A percentile compares a stretch with the other conserved stretches of the same genome.
Conservation (phyloP, 2,888 invertebrate species). For the Cantharis rustica region DNA sequence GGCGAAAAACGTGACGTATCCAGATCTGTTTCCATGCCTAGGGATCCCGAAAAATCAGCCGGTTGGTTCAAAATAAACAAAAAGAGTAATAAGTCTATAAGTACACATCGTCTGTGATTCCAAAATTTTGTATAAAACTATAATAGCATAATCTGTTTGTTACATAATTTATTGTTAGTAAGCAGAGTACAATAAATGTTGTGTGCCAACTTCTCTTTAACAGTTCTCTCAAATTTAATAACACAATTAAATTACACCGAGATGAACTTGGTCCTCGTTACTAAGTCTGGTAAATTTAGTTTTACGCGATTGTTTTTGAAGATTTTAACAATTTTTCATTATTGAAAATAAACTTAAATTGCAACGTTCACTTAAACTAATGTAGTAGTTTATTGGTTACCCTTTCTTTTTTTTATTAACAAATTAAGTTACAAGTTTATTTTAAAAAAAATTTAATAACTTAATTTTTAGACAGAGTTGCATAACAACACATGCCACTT, state of each 20-base stretch:
- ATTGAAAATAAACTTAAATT: slow-evolving; percentile 51
- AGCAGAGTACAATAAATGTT: slow-evolving; percentile 34
- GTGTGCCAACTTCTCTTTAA: slow-evolving; percentile 41
- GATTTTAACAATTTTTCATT: slow-evolving; percentile 50
- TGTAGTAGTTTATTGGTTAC: slow-evolving; percentile 12
- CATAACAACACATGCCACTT: slow-evolving; percentile 15
- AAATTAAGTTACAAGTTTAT: slow-evolving; percentile 6
- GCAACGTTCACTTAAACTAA: slow-evolving; percentile 5
- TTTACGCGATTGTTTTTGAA: slow-evolving; percentile 13
- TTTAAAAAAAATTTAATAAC: slow-evolving; percentile 7
- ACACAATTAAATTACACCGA: slow-evolving; percentile 47
- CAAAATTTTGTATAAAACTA: slow-evolving; percentile 5
- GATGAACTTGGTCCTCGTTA: slow-evolving; percentile 39
- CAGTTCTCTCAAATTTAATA: slow-evolving; percentile 49
- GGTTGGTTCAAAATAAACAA: slow-evolving; percentile 72
- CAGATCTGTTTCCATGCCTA: slow-evolving; percentile 74
- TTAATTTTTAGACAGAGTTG: slow-evolving; percentile 3
- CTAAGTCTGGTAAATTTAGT: slow-evolving; percentile 25
- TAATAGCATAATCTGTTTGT: slow-evolving; percentile 1
- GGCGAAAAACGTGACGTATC: slow-evolving; percentile 58
- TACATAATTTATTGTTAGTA: not conserved
- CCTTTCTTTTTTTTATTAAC: not conserved
- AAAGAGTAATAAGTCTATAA: slow-evolving; percentile 56
- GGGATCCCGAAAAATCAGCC: slow-evolving; percentile 72
- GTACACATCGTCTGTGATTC: slow-evolving; percentile 49